phyloP scores from a whole-genome alignment of 1,140 invertebrate species.

The Agrilus planipennis region DNA sequence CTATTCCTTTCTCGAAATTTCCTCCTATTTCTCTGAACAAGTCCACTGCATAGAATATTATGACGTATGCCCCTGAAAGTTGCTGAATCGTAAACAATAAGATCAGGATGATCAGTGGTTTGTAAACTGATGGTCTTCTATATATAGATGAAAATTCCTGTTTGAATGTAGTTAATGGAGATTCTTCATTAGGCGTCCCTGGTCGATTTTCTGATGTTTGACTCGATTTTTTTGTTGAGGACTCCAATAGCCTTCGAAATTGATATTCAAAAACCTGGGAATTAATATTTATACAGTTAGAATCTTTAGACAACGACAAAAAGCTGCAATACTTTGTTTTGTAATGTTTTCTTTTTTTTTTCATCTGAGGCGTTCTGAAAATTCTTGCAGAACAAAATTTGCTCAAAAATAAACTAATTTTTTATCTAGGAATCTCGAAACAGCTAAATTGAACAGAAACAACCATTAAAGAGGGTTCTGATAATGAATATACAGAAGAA shows the following conservation, averaged over 20 bases:
- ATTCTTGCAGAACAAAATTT: no score
- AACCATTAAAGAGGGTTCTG: no score
- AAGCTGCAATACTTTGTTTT: no score
- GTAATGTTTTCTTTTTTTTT: no score
- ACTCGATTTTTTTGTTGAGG: constrained; percentile 9
- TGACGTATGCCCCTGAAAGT: constrained; percentile 45
- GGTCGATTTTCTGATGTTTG: constrained; percentile 2
- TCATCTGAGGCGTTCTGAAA: no score
- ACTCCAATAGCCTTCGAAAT: constrained; percentile 27
- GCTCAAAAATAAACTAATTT: no score
- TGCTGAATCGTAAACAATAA: constrained; percentile 45
- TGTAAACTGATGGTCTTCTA: constrained; percentile 33
- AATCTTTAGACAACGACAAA: no score
- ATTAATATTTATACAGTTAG: no score
- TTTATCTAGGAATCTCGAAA: no score
- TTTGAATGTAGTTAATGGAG: constrained; percentile 10
- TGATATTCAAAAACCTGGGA: constrained; percentile 34
- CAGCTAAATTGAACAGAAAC: no score
- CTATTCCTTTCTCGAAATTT: constrained; percentile 31
- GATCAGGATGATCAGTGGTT: constrained; percentile 39
- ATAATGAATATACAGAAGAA: no score
- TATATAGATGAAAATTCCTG: constrained; percentile 14
- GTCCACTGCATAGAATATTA: constrained; percentile 57
- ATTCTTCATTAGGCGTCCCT: constrained; percentile 9
- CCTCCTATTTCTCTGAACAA: constrained; percentile 40